phyloP scores from a whole-genome alignment of 2,888 invertebrate species.

The Onthophagus sagittarius region DNA sequence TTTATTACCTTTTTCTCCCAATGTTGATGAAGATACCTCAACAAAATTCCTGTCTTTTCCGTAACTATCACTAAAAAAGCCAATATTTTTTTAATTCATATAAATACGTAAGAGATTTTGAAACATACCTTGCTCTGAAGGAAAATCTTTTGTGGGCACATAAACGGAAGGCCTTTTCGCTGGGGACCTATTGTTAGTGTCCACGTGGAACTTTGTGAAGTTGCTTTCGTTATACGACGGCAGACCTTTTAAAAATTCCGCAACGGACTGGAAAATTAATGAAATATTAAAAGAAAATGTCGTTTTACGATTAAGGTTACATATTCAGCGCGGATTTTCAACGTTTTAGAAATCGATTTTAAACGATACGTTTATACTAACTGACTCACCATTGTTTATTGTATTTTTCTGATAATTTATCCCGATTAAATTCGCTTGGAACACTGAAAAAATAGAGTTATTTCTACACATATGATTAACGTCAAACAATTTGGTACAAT shows the following conservation, averaged over 20 bases:
- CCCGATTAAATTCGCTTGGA: background rate
- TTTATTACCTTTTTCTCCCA: slow-evolving; percentile 85
- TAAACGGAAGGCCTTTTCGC: slow-evolving; percentile 87
- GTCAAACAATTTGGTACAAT: slow-evolving; percentile 11
- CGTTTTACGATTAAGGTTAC: background rate
- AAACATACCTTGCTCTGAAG: slow-evolving; percentile 82
- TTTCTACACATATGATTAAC: slow-evolving; percentile 18
- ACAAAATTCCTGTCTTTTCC: slow-evolving; percentile 89
- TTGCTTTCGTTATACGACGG: slow-evolving; percentile 89
- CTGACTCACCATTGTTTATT: background rate
- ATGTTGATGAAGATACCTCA: slow-evolving; percentile 91
- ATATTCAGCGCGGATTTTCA: background rate
- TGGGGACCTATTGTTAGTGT: slow-evolving; percentile 75
- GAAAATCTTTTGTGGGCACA: slow-evolving; percentile 87
- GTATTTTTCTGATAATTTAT: background rate
- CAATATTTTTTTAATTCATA: background rate
- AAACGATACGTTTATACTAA: background rate
- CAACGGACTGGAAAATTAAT: slow-evolving; percentile 65
- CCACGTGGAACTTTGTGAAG: slow-evolving; percentile 86
- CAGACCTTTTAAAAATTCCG: slow-evolving; percentile 86
- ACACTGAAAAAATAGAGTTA: background rate
- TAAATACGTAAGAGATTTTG: background rate
- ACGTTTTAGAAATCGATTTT: background rate
- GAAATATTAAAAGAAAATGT: slow-evolving; percentile 9
- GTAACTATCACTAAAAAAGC: slow-evolving; percentile 82